Evolutionary conservation across 1,140 invertebrate species (phyloP), one percentile per base, ranked within the genome.

Genomic region (Pseudomyrmex pallidus): DNA sequence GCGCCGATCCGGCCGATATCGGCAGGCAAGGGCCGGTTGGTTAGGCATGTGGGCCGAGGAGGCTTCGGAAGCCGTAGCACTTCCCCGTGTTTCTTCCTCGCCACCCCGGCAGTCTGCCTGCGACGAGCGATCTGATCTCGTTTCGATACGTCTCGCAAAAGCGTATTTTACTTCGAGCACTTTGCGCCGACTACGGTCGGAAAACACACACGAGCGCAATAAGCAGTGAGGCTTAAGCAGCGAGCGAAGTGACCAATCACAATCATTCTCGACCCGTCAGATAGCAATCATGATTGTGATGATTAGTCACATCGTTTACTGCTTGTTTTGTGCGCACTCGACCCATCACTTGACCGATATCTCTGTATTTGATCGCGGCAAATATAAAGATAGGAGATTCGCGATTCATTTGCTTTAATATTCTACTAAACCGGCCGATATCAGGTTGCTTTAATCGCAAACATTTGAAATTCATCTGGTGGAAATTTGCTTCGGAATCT

Each of bases 21-120:
- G 72, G 56, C 72, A 83, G 66, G 84, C 85, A 76, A 35, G 88
- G 83, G 85, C 54, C 70, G 85, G 83, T 64, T 89, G 85, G 85
- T 74, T 68, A 85, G 84, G 74, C 73, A 84, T 76, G 86, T 46
- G 74, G 77, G 84, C 87, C 74, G 91, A 90, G 76, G 76, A 72
- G 90, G 92, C 91, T 91, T 92, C 91, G 66, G 92, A 93, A 93
- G 91, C 92, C 91, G n/a, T 93, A 93, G 66, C 61, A 90, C 83
- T 84, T 90, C 84, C 91, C 91, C 85, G 82, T 74, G 87, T 91
- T 91, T 85, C 88, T 88, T 86, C 82, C 85, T 90, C 87, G 86
- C 88, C 83, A 85, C 86, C 77, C 85, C 87, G 66, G 57, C 86
- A 86, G 84, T 87, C 80, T 5, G 46, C 74, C 77, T 80, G 63